Percentiles rank a stretch among this genome's conserved stretches.
Conservation (phyloP, 2,113 vertebrate genomes). For the Ammodytes dubius region DNA sequence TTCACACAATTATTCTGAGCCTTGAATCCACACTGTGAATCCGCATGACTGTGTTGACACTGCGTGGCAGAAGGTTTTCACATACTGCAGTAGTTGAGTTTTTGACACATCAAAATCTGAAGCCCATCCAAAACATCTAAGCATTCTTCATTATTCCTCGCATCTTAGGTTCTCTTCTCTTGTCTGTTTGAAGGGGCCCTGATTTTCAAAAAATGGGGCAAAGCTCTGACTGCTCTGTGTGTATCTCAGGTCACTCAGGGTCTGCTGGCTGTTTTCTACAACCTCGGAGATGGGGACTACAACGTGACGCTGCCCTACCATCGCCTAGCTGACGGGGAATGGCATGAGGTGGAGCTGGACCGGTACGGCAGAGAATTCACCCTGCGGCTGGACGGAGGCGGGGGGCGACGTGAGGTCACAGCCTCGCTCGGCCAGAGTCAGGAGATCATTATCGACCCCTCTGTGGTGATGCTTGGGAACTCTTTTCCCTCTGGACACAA, state of each 20-base stretch:
- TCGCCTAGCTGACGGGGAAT: slow-evolving; percentile 89
- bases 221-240: neutral
- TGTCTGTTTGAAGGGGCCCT: neutral
- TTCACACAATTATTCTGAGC: neutral
- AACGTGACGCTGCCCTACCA: slow-evolving; percentile 86
- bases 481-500: slow-evolving; percentile 85
- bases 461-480: slow-evolving; percentile 88
- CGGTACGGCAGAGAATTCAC: slow-evolving; percentile 90
- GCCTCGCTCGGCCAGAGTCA: slow-evolving; percentile 85
- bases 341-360: slow-evolving; percentile 89
- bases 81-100: neutral
- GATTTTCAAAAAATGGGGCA: neutral
- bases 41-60: neutral
- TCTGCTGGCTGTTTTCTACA: slow-evolving; percentile 88
- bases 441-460: slow-evolving; percentile 89
- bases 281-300: slow-evolving; percentile 90
- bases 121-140: slow-evolving; percentile 9
- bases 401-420: slow-evolving; percentile 85
- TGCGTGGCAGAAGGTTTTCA: neutral
- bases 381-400: slow-evolving; percentile 89
- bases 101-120: neutral
- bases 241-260: slow-evolving; percentile 85
- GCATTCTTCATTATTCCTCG: neutral
- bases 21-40: neutral
- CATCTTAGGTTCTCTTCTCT: neutral